Percentiles rank a stretch among this genome's conserved stretches.
phyloP scores from a whole-genome alignment of 1,140 invertebrate genomes.

The Atta colombica region DNA sequence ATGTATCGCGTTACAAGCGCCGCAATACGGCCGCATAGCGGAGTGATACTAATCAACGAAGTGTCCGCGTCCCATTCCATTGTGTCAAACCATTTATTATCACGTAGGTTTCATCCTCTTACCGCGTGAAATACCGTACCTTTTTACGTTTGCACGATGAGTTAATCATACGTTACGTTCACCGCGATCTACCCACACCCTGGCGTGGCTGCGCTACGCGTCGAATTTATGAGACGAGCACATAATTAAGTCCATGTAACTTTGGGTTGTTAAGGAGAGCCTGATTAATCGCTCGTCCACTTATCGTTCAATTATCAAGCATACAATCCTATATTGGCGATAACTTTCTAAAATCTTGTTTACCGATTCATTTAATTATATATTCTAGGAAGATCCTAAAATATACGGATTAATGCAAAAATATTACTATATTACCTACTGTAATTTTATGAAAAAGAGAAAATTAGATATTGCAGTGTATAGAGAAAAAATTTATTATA shows the following conservation, averaged over 20 bases:
- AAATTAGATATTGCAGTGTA: neutral
- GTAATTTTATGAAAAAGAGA: neutral
- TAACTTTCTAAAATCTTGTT: neutral
- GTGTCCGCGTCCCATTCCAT: constrained; percentile 75
- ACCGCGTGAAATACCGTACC: constrained; percentile 48
- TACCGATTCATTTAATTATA: neutral
- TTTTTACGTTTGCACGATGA: constrained; percentile 69
- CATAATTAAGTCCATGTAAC: constrained; percentile 32
- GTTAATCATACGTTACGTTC: constrained; percentile 73
- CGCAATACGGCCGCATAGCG: constrained; percentile 60
- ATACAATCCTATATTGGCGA: neutral
- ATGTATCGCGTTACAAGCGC: constrained; percentile 68
- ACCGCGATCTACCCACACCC: neutral
- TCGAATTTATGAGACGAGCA: constrained; percentile 51
- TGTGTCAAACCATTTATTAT: constrained; percentile 78
- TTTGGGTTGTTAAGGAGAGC: constrained; percentile 37
- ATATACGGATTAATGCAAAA: neutral
- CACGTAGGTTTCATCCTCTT: constrained; percentile 70
- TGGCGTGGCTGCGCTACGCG: neutral
- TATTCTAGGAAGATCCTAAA: too few relatives aligned
- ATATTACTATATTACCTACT: neutral
- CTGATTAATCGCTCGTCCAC: constrained; percentile 44
- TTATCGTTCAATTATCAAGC: constrained; percentile 51
- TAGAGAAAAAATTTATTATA: neutral
- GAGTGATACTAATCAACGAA: constrained; percentile 74